Percentiles rank a stretch among this genome's conserved stretches.
These are phyloP conservation scores for Hydrolagus colliei DNA, from an alignment of 2,797 vertebrate species.

Conservation along the genomic window DNA sequence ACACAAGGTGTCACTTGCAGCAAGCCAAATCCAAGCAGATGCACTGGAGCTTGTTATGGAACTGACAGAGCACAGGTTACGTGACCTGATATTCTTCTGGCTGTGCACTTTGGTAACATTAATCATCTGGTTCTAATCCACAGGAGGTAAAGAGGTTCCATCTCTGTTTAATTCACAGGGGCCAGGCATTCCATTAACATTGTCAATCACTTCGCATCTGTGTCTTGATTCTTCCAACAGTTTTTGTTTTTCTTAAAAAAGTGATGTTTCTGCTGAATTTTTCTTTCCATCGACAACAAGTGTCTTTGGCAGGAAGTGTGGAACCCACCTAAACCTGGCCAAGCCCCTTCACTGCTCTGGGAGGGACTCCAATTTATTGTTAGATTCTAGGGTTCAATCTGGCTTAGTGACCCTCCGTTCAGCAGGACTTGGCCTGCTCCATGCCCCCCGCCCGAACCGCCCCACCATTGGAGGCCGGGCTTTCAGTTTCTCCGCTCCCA, in stretches of 20 bases:
- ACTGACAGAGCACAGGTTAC: background rate
- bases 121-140: slow-evolving; percentile 5
- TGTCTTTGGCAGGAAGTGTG: no score
- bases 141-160: background rate
- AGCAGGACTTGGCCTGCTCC: no score
- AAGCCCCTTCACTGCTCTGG: no score
- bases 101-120: background rate
- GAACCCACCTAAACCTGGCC: no score
- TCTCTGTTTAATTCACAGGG: background rate
- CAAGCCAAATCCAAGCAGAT: background rate
- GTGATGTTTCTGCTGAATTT: background rate
- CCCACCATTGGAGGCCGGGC: no score
- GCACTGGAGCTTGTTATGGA: background rate
- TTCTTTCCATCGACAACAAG: no score
- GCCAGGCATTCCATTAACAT: slow-evolving; percentile 4
- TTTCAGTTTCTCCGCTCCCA: no score
- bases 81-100: background rate
- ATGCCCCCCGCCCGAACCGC: no score
- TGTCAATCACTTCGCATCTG: slow-evolving; percentile 3
- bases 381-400: no score
- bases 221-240: background rate
- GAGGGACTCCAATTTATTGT: no score
- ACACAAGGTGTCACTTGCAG: background rate
- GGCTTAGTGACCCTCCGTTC: no score
- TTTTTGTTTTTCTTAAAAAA: background rate